phyloP scores from a whole-genome alignment of 2,113 vertebrate genomes.

The Gorsachius goisagi region DNA sequence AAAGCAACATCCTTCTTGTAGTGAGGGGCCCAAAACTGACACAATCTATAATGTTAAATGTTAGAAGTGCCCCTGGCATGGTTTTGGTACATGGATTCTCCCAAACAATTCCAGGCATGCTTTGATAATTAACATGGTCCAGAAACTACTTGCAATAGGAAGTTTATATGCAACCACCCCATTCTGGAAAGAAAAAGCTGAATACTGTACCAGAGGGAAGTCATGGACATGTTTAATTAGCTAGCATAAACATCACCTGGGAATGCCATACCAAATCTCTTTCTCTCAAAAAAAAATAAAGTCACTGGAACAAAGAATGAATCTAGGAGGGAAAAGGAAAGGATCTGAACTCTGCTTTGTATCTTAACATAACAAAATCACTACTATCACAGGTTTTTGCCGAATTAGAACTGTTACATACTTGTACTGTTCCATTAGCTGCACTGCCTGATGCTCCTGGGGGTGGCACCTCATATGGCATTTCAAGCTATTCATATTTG shows the following conservation, averaged over 20 bases:
- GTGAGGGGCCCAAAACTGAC: no score
- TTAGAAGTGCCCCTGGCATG: background rate
- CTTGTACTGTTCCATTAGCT: slow-evolving; percentile 89
- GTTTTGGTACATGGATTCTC: background rate
- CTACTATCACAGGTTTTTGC: background rate
- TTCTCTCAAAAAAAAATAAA: background rate
- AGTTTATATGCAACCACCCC: background rate
- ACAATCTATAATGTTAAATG: background rate
- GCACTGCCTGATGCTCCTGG: slow-evolving; percentile 86
- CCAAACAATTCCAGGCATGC: background rate
- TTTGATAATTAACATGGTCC: background rate
- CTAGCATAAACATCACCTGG: background rate
- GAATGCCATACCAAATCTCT: background rate
- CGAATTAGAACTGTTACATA: slow-evolving; percentile 34
- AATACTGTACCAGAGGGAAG: background rate
- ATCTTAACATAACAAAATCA: background rate
- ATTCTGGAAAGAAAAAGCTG: background rate
- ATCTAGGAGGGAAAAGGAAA: background rate
- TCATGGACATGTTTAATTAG: background rate
- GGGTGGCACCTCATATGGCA: slow-evolving; percentile 87
- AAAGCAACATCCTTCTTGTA: no score
- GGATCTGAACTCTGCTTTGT: background rate
- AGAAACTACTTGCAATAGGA: background rate
- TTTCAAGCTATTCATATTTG: slow-evolving; percentile 90
- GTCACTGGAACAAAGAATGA: background rate